These are phyloP conservation scores for Catostylus mosaicus DNA, from an alignment of 30 jellyfish, hydroid and myxozoan species.

Conservation along the genomic window DNA sequence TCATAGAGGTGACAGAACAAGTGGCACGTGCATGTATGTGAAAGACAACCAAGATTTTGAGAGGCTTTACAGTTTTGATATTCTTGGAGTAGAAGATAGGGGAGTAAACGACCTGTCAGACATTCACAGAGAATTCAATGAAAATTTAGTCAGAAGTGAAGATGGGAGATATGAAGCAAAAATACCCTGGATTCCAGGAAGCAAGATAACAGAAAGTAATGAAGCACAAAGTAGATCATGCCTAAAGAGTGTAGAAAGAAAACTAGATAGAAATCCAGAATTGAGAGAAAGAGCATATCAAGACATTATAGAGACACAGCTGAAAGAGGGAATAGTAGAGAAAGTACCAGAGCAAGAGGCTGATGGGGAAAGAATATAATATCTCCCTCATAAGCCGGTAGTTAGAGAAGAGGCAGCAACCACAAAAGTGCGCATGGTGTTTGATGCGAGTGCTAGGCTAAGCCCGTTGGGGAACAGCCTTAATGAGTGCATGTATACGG, in stretches of 20 bases:
- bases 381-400: slow-evolving; percentile 57
- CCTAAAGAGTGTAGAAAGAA: slow-evolving; percentile 49
- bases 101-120: slow-evolving; percentile 38
- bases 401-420: slow-evolving; percentile 38
- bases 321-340: slow-evolving; percentile 43
- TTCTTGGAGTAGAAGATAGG: slow-evolving; percentile 51
- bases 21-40: slow-evolving; percentile 47
- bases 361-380: slow-evolving; percentile 37
- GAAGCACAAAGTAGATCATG: slow-evolving; percentile 62
- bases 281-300: slow-evolving; percentile 41
- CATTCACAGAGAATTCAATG: slow-evolving; percentile 31
- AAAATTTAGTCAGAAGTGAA: slow-evolving; percentile 2
- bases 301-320: slow-evolving; percentile 50
- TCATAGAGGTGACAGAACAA: slow-evolving; percentile 17
- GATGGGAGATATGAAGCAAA: slow-evolving; percentile 68
- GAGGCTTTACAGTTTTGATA: slow-evolving; percentile 31
- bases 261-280: slow-evolving; percentile 19
- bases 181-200: slow-evolving; percentile 75
- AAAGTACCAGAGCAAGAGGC: slow-evolving; percentile 28
- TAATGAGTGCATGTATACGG: slow-evolving; percentile 44
- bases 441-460: slow-evolving; percentile 50
- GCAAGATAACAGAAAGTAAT: slow-evolving; percentile 55
- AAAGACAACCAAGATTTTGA: slow-evolving; percentile 4
- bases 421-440: slow-evolving; percentile 45
- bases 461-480: slow-evolving; percentile 17